Evolutionary conservation across 2,797 vertebrate species (phyloP), one percentile per base, ranked within the genome.

Genomic region (Fratercula arctica): DNA sequence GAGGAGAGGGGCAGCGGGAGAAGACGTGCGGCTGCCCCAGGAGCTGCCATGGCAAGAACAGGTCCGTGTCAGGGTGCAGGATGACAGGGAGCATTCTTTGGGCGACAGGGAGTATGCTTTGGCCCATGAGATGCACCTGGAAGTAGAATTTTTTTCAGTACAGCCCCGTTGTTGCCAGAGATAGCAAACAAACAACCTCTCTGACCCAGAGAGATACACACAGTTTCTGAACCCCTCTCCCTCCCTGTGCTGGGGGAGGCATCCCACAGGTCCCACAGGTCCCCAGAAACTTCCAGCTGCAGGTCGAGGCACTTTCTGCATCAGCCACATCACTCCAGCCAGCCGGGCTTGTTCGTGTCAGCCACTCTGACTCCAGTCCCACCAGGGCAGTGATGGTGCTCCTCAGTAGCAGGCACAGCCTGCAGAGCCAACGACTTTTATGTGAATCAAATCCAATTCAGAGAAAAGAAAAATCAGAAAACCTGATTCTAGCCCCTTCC

Each of bases 31-130:
- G 29, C 25, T 72, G 54, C 45, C 39, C 28, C 28, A 1, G 3
- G 64, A 53, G 60, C 46, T 61, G 51, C 41, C 19, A 14, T 59
- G 78, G 29, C 35, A 41, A 17, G 7, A 14, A 1, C 48, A 84
- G 54, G 64, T 31, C 35, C 1, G 0, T 51, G 54, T 11, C 0
- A 0, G 39, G 18, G 18, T 2, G 3, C 19, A 73, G 56, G 11
- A 23, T 48, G 46, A 23, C 46, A 23, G 21, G 46, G 21, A 48
- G 46, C 21, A 23, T 23, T 23, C 21, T 48, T 48, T 46, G 46
- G 43, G 15, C 14, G 12, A 29, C 56, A 70, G 7, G 31, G 37
- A 74, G 48, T 29, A 11, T 1, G 6, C 21, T 90, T 72, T 10
- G 6, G 48, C 33, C n/a, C 43, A 9, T 39, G 39, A 61, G 26